These are phyloP conservation scores for Sipha maydis DNA, from an alignment of 2,888 invertebrate genomes.

Conservation along the genomic window DNA sequence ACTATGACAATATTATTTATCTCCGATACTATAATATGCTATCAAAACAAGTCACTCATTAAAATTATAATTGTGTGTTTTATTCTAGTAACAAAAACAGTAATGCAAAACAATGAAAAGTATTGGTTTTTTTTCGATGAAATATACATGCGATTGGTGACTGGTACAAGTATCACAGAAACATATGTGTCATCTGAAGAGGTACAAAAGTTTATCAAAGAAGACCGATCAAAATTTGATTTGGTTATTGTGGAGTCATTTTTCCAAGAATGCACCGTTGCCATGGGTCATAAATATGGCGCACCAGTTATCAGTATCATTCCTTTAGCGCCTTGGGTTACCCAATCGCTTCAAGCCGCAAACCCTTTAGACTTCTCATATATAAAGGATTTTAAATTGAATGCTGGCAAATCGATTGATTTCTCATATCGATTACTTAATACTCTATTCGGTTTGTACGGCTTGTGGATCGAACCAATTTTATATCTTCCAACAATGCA, in stretches of 20 bases:
- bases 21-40: no score
- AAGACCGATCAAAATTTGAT: slow-evolving; percentile 50
- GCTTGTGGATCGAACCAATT: slow-evolving; percentile 1
- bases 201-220: slow-evolving; percentile 48
- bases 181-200: slow-evolving; percentile 5
- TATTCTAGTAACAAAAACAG: no score
- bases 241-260: slow-evolving; percentile 63
- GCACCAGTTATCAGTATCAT: slow-evolving; percentile 65
- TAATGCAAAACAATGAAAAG: background rate
- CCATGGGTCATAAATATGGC: slow-evolving; percentile 65
- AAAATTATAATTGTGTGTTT: no score
- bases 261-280: slow-evolving; percentile 66
- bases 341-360: background rate
- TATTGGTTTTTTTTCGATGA: slow-evolving; percentile 15
- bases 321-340: slow-evolving; percentile 26
- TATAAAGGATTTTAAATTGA: slow-evolving; percentile 37
- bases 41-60: no score
- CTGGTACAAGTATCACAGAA: background rate
- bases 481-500: slow-evolving; percentile 9
- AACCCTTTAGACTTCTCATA: slow-evolving; percentile 41
- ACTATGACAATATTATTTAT: no score
- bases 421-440: slow-evolving; percentile 18
- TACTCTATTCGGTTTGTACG: slow-evolving; percentile 19
- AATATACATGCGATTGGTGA: background rate
- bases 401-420: slow-evolving; percentile 13